A percentile compares a stretch with the other conserved stretches of the same genome.
Conservation (phyloP, 1,140 invertebrate species). For the Zaprionus vittiger region DNA sequence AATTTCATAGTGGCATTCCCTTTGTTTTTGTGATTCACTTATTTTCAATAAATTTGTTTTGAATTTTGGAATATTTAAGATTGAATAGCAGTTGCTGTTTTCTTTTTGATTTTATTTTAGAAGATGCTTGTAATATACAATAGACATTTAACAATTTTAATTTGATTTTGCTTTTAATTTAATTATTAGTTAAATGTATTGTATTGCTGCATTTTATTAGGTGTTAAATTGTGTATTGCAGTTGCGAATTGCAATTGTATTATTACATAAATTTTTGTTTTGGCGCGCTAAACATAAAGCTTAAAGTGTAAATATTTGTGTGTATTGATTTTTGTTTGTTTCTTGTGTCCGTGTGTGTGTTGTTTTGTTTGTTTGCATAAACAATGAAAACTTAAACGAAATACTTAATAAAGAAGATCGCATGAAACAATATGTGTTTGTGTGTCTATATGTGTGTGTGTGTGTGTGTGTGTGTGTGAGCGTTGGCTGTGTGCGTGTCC, state of each 20-base stretch:
- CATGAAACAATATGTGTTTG: slow-evolving; percentile 68
- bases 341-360: slow-evolving; percentile 27
- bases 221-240: slow-evolving; percentile 57
- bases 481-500: slow-evolving; percentile 56
- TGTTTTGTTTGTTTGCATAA: slow-evolving; percentile 53
- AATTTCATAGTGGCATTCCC: slow-evolving; percentile 7
- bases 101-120: slow-evolving; percentile 28
- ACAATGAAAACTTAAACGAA: slow-evolving; percentile 77
- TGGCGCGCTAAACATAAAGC: slow-evolving; percentile 80
- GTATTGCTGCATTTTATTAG: slow-evolving; percentile 51
- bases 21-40: not conserved
- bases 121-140: slow-evolving; percentile 55
- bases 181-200: slow-evolving; percentile 59
- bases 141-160: slow-evolving; percentile 66
- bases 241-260: slow-evolving; percentile 65
- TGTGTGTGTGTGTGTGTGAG: slow-evolving; percentile 42
- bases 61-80: not conserved
- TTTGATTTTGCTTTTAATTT: slow-evolving; percentile 33
- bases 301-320: slow-evolving; percentile 74
- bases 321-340: slow-evolving; percentile 39
- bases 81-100: slow-evolving; percentile 4
- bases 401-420: slow-evolving; percentile 79
- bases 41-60: not conserved
- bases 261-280: slow-evolving; percentile 71
- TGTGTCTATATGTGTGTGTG: slow-evolving; percentile 40